Percentiles rank a stretch among this genome's conserved stretches.
Conservation (phyloP, 2,113 vertebrate species). For the Tylochromis polylepis region DNA sequence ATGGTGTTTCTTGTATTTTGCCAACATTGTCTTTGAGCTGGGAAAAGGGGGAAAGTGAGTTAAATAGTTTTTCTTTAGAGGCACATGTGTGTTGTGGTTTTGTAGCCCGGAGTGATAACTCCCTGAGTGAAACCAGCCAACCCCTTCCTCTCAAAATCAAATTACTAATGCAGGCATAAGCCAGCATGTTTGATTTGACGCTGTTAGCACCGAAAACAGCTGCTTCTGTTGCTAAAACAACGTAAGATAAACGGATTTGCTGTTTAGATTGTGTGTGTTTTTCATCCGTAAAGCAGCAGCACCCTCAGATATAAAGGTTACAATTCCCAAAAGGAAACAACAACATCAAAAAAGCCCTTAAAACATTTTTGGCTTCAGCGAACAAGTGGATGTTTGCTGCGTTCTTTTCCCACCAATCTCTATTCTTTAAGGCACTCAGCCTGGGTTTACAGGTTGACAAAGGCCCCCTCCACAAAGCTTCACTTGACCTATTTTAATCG, state of each 20-base stretch:
- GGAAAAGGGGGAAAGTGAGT: not conserved
- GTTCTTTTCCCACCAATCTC: slow-evolving; percentile 42
- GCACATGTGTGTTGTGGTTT: slow-evolving; percentile 8
- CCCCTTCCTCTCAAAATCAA: not conserved
- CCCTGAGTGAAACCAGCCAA: not conserved
- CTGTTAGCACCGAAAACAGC: not conserved
- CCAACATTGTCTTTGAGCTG: slow-evolving; percentile 6
- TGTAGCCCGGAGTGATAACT: not conserved
- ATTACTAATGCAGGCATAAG: not conserved
- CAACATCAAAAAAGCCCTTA: not conserved
- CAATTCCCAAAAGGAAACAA: not conserved
- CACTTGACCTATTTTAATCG: slow-evolving; percentile 70
- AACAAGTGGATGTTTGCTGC: slow-evolving; percentile 10
- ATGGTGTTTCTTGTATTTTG: slow-evolving; percentile 2
- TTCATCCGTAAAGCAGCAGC: not conserved
- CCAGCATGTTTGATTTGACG: not conserved
- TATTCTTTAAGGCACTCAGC: slow-evolving; percentile 41
- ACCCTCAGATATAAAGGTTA: not conserved
- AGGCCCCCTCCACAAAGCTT: slow-evolving; percentile 57
- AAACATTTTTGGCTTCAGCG: not conserved
- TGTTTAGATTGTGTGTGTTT: not conserved
- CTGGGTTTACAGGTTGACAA: slow-evolving; percentile 50
- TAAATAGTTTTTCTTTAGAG: not conserved
- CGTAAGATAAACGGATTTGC: not conserved
- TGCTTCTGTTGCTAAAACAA: not conserved